Evolutionary conservation across 2,888 invertebrate genomes (phyloP), one percentile per base, ranked within the genome.

Genomic region (Microctonus brassicae): DNA sequence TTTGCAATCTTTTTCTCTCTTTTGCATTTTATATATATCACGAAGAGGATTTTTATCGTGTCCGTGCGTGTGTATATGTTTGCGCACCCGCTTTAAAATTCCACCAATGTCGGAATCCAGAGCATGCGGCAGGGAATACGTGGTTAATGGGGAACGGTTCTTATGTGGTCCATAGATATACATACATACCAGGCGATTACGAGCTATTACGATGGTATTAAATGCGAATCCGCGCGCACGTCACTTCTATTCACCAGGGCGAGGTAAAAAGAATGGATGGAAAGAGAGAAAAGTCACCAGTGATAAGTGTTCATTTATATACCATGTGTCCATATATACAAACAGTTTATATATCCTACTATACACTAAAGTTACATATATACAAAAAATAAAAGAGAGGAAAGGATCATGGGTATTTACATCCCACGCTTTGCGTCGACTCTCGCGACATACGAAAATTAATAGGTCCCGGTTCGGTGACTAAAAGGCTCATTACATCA

Each of bases 291-390:
- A 66, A 55, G 47, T 17, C 47, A n/a, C 47, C 17, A 20, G 47
- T 55, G 75, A 76, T 77, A 78, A 73, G 76, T 68, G 73, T 73
- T 70, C 73, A 80, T 78, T 78, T 75, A 76, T 76, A 70, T 75
- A 77, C 68, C 74, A 77, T 74, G 76, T 75, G 75, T 72, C 70
- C 72, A 72, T 75, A 76, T 74, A 74, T 74, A 74, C 75, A 70
- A 42, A 63, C 69, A 74, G 61, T 70, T 63, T 70, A 58, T 73
- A 67, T 36, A 36, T n/a, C 36, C 4, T 36, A 1, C 36, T 36
- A 10, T 36, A 36, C 36, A 9, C 1, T 36, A 10, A 9, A 33
- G 4, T 42, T 13, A 66, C 75, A 66, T 70, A 75, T 69, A 61
- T 64, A 65, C 60, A 75, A 73, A 70, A 76, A 74, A 73, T 64